Evolutionary conservation across 2,797 vertebrate genomes (phyloP).

Genomic region (Echiichthys vipera): DNA sequence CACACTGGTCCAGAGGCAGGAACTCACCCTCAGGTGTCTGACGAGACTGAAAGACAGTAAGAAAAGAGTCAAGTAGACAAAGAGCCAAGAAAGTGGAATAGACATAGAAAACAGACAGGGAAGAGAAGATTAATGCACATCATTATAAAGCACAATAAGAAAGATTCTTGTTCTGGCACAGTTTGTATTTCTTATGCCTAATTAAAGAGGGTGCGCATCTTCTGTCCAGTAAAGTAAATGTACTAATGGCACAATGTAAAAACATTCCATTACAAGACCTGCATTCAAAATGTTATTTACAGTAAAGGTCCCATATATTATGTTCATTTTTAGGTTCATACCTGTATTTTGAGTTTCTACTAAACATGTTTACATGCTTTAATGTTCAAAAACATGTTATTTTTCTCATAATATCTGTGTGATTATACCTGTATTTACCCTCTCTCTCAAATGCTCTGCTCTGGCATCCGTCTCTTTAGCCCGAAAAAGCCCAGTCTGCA

Average conservation of each 20-base stretch:
- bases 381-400: too few species aligned
- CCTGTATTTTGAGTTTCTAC: too few species aligned
- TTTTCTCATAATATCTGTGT: too few species aligned
- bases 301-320: too few species aligned
- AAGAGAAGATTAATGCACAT: constrained; percentile 22
- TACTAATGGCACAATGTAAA: neutral
- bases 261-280: neutral
- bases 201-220: too few species aligned
- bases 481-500: too few species aligned
- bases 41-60: constrained; percentile 83
- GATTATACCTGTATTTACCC: too few species aligned
- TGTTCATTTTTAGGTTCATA: too few species aligned
- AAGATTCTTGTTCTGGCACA: neutral
- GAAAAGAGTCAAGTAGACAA: neutral
- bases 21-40: constrained; percentile 94
- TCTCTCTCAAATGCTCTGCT: too few species aligned
- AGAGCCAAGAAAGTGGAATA: neutral
- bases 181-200: neutral
- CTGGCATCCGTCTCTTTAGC: too few species aligned
- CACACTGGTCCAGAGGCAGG: constrained; percentile 92
- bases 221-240: too few species aligned
- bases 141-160: neutral
- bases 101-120: neutral
- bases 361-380: too few species aligned
- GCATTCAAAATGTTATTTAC: neutral